Evolutionary conservation across 2,888 invertebrate species (phyloP).

Genomic region (Boloria selene): DNA sequence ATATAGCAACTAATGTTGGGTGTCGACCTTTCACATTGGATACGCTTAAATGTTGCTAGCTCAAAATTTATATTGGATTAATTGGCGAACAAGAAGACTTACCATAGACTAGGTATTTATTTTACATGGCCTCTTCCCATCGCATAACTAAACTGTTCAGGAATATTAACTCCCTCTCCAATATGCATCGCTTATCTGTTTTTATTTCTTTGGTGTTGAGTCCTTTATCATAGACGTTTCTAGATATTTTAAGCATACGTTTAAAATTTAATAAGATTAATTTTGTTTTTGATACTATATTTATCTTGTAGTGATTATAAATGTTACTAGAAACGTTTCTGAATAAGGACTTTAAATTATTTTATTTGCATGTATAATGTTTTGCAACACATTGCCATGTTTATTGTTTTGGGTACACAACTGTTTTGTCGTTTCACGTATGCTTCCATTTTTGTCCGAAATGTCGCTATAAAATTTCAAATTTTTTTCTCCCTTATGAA

Average conservation of each 20-base stretch:
- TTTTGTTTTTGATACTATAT: neutral
- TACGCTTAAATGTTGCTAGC: conserved; percentile 57
- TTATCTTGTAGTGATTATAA: neutral
- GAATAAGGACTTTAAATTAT: conserved; percentile 29
- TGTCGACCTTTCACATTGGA: conserved; percentile 42
- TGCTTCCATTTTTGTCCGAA: conserved; percentile 17
- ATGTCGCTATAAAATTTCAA: conserved; percentile 24
- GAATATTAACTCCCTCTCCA: conserved; percentile 53
- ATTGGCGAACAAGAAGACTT: conserved; percentile 60
- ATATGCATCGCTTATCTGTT: conserved; percentile 73
- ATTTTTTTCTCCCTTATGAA: neutral
- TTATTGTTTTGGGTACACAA: conserved; percentile 51
- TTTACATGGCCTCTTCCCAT: conserved; percentile 76
- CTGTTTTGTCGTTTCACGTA: conserved; percentile 23
- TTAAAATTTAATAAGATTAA: neutral
- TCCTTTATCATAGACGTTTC: conserved; percentile 4
- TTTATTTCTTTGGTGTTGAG: conserved; percentile 60
- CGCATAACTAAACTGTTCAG: conserved; percentile 50
- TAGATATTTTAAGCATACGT: neutral
- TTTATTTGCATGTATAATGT: conserved; percentile 78
- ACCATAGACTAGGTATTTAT: conserved; percentile 68
- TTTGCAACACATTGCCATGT: conserved; percentile 71
- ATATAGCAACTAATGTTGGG: conserved; percentile 39
- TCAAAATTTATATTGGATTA: conserved; percentile 54
- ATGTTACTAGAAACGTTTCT: neutral